phyloP scores from a whole-genome alignment of 2,797 vertebrate species.

The Protosalanx chinensis region DNA sequence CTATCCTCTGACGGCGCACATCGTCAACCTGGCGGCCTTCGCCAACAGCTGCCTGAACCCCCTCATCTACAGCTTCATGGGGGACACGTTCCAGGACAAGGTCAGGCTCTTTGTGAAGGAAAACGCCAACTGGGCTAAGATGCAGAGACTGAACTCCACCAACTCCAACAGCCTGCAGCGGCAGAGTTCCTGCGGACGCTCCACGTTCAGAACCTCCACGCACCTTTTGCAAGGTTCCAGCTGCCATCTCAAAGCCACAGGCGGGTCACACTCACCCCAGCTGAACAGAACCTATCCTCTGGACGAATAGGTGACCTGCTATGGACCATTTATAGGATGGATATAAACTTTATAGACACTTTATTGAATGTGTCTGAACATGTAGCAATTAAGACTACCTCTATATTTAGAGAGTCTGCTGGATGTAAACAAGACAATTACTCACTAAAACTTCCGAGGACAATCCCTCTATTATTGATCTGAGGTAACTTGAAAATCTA shows the following conservation, averaged over 20 bases:
- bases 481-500: too few species aligned
- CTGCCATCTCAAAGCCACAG: slow-evolving; percentile 10
- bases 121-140: slow-evolving; percentile 68
- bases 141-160: slow-evolving; percentile 57
- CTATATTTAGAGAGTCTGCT: too few species aligned
- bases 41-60: slow-evolving; percentile 93
- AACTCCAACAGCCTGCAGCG: slow-evolving; percentile 2
- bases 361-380: not conserved
- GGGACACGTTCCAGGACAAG: slow-evolving; percentile 85
- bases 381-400: not conserved
- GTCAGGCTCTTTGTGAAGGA: slow-evolving; percentile 78
- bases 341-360: slow-evolving; percentile 4
- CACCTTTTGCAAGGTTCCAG: slow-evolving; percentile 8
- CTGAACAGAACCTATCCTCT: not conserved
- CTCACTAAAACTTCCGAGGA: too few species aligned
- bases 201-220: not conserved
- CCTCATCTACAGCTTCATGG: slow-evolving; percentile 88
- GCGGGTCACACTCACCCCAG: slow-evolving; percentile 6
- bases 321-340: not conserved
- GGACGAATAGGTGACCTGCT: too few species aligned
- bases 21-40: slow-evolving; percentile 88
- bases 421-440: too few species aligned
- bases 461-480: too few species aligned
- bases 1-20: slow-evolving; percentile 82
- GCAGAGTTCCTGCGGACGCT: not conserved